Percentiles rank a stretch among this genome's conserved stretches.
phyloP scores from a whole-genome alignment of 2,888 invertebrate genomes.

The Gisinianus flammeolus region DNA sequence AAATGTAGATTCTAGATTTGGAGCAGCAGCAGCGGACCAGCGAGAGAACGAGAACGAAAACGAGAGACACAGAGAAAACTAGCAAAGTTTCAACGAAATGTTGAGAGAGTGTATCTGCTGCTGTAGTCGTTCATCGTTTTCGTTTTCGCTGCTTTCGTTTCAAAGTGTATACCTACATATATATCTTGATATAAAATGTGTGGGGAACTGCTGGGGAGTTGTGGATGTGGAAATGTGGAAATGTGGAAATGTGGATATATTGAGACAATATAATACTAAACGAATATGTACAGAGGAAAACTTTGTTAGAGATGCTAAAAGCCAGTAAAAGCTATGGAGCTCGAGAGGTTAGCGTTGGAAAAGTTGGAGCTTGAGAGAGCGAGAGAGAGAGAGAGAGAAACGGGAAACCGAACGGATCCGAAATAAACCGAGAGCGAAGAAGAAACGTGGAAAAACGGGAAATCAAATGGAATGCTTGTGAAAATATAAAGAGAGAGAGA shows the following conservation, averaged over 20 bases:
- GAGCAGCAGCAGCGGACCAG: background rate
- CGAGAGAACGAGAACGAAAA: background rate
- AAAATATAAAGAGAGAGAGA: background rate
- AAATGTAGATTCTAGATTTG: background rate
- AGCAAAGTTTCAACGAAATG: background rate
- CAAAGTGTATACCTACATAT: too few species aligned
- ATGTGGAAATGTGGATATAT: background rate
- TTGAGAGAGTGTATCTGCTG: background rate
- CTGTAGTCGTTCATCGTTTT: too few species aligned
- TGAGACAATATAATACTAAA: background rate
- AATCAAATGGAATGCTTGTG: constrained; percentile 14
- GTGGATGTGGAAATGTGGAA: background rate
- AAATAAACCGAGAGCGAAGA: background rate
- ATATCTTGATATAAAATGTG: too few species aligned
- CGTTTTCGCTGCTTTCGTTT: too few species aligned
- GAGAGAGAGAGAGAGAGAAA: background rate
- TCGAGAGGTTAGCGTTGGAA: too few species aligned
- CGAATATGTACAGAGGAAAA: background rate
- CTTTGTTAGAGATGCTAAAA: background rate
- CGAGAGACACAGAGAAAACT: background rate
- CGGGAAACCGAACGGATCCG: background rate
- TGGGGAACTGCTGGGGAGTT: background rate
- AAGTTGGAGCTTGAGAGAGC: background rate
- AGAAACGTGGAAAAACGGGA: background rate
- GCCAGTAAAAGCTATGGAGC: too few species aligned